Evolutionary conservation across 2,113 vertebrate genomes (phyloP).

Genomic region (Rousettus leschenaultii): DNA sequence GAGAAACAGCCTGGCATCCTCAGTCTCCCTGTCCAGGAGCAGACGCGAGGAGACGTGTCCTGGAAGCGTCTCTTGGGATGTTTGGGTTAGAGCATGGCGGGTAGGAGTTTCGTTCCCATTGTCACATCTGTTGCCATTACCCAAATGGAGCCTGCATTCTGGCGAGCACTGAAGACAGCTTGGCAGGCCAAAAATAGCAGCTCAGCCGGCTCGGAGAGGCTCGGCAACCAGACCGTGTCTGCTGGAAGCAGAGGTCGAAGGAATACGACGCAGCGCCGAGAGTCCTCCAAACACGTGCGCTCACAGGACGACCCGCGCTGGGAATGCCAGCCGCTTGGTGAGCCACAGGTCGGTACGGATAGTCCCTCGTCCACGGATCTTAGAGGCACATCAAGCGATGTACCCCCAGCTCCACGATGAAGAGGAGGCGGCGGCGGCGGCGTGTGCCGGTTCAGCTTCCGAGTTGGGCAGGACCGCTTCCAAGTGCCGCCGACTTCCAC

Average conservation of each 20-base stretch:
- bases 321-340: not conserved
- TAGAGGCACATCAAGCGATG: not conserved
- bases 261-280: not conserved
- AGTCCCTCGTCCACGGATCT: not conserved
- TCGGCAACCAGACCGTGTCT: constrained; percentile 20
- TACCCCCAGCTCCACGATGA: not conserved
- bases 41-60: not conserved
- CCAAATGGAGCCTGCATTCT: constrained; percentile 59
- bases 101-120: constrained; percentile 65
- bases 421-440: fast-evolving
- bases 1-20: not conserved
- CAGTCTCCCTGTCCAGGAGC: not conserved
- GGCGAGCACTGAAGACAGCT: constrained; percentile 59
- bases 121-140: constrained; percentile 68
- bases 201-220: constrained; percentile 27
- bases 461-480: not conserved
- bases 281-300: constrained; percentile 27
- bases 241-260: constrained; percentile 41
- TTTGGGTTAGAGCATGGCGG: constrained; percentile 53
- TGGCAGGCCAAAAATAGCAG: constrained; percentile 61
- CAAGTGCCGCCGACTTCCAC: not conserved
- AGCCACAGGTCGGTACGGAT: not conserved
- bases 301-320: not conserved
- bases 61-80: constrained; percentile 55
- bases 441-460: not conserved